Conservation (phyloP, 2,888 invertebrate genomes). For the Netelia fuscicornis region DNA sequence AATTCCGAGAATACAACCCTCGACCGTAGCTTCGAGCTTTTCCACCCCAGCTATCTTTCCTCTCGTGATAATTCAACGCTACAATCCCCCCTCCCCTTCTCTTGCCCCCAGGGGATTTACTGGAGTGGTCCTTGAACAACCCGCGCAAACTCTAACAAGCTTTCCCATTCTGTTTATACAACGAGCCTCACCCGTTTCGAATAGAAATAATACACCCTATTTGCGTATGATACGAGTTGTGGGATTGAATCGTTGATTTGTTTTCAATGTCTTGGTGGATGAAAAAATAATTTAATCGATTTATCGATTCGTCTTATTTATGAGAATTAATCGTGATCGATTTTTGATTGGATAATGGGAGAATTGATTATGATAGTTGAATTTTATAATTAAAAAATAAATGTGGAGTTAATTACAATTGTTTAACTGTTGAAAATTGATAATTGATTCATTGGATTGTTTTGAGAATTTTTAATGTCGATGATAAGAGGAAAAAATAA, state of each 20-base stretch:
- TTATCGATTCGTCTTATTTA: no score
- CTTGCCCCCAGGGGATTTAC: background rate
- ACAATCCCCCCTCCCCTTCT: background rate
- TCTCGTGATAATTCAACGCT: background rate
- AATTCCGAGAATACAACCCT: background rate
- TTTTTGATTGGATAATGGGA: no score
- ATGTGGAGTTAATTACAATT: no score
- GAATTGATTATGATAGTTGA: no score
- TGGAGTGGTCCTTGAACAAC: background rate
- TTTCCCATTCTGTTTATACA: background rate
- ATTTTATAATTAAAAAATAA: no score
- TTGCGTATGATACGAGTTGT: no score
- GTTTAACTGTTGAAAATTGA: background rate
- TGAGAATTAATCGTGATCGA: no score
- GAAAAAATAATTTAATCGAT: no score
- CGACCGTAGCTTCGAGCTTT: slow-evolving; percentile 3
- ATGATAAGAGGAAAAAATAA: background rate
- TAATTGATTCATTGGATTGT: background rate
- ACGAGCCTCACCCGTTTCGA: background rate
- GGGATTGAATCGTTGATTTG: no score
- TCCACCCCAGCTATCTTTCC: background rate
- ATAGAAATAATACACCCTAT: background rate
- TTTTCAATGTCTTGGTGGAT: no score
- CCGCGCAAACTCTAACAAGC: background rate
- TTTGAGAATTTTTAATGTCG: background rate